phyloP scores from a whole-genome alignment of 1,140 invertebrate genomes.

The Drosophila rufa region DNA sequence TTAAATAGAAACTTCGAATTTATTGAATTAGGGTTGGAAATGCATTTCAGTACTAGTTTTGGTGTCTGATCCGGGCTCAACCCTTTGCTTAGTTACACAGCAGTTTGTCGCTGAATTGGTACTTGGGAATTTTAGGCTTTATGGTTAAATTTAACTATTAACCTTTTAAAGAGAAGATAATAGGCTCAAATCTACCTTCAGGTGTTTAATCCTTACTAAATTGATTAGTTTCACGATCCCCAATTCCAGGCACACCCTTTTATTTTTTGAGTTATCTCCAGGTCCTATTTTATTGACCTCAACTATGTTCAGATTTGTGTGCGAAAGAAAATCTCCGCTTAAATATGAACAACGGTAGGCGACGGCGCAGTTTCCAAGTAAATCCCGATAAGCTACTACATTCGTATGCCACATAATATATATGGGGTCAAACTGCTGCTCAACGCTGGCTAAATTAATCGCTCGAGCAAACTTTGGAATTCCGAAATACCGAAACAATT shows the following conservation, averaged over 20 bases:
- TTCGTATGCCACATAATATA: background rate
- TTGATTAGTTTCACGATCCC: background rate
- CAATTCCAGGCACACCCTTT: background rate
- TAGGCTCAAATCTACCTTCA: too few relatives aligned
- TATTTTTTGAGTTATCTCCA: background rate
- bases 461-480: constrained; percentile 21
- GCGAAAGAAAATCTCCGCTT: constrained; percentile 6
- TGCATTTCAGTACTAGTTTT: too few relatives aligned
- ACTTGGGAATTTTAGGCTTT: too few relatives aligned
- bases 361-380: constrained; percentile 4
- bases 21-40: too few relatives aligned
- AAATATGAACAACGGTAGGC: constrained; percentile 9
- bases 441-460: constrained; percentile 16
- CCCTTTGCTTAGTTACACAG: too few relatives aligned
- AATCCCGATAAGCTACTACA: constrained; percentile 25
- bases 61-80: too few relatives aligned
- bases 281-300: constrained; percentile 1
- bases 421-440: constrained; percentile 23
- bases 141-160: too few relatives aligned
- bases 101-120: too few relatives aligned
- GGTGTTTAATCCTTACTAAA: background rate
- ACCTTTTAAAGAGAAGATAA: too few relatives aligned
- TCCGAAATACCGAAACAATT: constrained; percentile 10
- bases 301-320: background rate
- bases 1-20: background rate